These are phyloP conservation scores for Eira barbara DNA, from an alignment of 2,113 vertebrate species.

Conservation along the genomic window DNA sequence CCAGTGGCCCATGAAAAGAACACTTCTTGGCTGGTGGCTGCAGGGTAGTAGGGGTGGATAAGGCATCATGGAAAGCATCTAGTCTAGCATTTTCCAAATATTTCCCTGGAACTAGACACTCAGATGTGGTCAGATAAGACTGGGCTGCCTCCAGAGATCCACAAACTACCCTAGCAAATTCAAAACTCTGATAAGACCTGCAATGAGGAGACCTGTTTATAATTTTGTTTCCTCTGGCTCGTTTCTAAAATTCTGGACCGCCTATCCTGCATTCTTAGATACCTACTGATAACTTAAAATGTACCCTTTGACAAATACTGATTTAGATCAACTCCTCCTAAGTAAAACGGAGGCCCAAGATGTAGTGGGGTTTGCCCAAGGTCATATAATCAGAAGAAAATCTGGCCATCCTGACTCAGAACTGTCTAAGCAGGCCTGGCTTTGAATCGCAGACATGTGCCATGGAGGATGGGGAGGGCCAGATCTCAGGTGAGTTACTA, in stretches of 20 bases:
- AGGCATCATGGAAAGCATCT: not conserved
- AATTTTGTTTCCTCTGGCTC: not conserved
- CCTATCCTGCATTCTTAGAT: not conserved
- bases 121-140: not conserved
- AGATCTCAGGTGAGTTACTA: not conserved
- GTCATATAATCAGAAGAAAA: not conserved
- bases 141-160: not conserved
- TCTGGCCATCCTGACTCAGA: not conserved
- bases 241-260: not conserved
- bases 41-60: not conserved
- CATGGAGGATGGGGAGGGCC: not conserved
- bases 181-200: not conserved
- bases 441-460: not conserved
- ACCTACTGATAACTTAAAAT: not conserved
- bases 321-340: not conserved
- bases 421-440: not conserved
- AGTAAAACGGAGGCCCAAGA: not conserved
- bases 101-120: not conserved
- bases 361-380: not conserved
- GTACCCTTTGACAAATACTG: not conserved
- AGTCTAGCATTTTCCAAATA: not conserved
- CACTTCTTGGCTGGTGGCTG: slow-evolving; percentile 20
- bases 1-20: not conserved
- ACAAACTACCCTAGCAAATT: not conserved
- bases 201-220: not conserved